A percentile compares a stretch with the other conserved stretches of the same genome.
Conservation (phyloP, 2,888 invertebrate genomes). For the Gerris lacustris region DNA sequence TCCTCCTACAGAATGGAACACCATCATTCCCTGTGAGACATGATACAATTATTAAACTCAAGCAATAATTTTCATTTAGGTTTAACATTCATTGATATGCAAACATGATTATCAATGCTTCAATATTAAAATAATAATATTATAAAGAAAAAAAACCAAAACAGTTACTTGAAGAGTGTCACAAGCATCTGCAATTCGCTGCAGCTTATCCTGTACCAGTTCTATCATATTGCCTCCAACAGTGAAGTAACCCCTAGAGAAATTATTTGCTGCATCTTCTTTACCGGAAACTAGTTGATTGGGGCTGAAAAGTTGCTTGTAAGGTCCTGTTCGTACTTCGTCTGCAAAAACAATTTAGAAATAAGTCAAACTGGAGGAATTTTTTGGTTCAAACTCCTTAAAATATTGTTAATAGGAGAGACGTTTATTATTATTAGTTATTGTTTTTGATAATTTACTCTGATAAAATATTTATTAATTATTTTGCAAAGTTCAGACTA, state of each 20-base stretch:
- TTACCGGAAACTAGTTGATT: conserved; percentile 29
- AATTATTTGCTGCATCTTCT: conserved; percentile 69
- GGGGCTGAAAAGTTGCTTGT: conserved; percentile 26
- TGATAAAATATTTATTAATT: too few relatives aligned
- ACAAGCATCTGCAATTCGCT: conserved; percentile 22
- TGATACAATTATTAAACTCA: conserved; percentile 9
- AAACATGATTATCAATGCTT: too few relatives aligned
- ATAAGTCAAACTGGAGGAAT: background rate
- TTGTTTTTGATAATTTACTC: background rate
- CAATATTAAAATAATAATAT: too few relatives aligned
- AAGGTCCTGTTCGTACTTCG: conserved; percentile 27
- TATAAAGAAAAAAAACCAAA: too few relatives aligned
- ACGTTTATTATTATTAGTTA: background rate
- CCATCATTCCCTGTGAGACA: conserved; percentile 23
- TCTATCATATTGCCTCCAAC: conserved; percentile 45
- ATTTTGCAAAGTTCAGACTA: too few relatives aligned
- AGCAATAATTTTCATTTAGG: too few relatives aligned
- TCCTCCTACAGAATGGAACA: conserved; percentile 28
- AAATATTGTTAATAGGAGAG: background rate
- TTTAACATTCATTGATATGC: too few relatives aligned
- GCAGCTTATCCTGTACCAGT: conserved; percentile 51
- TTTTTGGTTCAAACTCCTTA: background rate
- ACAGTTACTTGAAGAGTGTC: conserved; percentile 15
- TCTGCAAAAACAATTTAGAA: conserved; percentile 19
- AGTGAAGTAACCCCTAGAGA: conserved; percentile 65